Conservation (phyloP, 2,888 invertebrate species). For the Actias luna region DNA sequence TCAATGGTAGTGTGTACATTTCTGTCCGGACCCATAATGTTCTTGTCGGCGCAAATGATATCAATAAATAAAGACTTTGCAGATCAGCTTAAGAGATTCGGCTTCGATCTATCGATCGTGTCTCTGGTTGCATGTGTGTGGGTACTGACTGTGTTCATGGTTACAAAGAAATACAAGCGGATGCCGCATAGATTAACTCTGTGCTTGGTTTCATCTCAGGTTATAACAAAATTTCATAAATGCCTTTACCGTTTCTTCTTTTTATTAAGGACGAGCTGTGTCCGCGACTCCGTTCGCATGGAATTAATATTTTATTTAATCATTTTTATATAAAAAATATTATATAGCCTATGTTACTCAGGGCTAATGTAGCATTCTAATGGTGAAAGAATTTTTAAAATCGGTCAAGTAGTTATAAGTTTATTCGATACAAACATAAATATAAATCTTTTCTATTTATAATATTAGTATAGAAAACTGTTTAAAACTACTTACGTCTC, state of each 20-base stretch:
- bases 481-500: too few relatives aligned
- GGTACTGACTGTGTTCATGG: conserved; percentile 87
- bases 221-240: conserved; percentile 51
- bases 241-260: neutral
- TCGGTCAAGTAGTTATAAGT: too few relatives aligned
- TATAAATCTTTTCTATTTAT: too few relatives aligned
- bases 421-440: too few relatives aligned
- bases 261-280: neutral
- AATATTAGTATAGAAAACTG: too few relatives aligned
- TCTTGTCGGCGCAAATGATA: conserved; percentile 96
- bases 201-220: conserved; percentile 91
- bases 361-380: too few relatives aligned
- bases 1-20: conserved; percentile 98
- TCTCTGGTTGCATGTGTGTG: conserved; percentile 89
- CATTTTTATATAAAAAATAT: too few relatives aligned
- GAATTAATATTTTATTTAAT: too few relatives aligned
- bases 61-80: conserved; percentile 90
- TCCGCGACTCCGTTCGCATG: too few relatives aligned
- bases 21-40: conserved; percentile 96
- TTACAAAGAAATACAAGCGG: conserved; percentile 88
- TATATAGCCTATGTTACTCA: too few relatives aligned
- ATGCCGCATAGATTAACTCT: conserved; percentile 92
- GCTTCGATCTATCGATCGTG: conserved; percentile 91
- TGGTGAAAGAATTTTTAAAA: too few relatives aligned
- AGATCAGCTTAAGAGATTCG: conserved; percentile 88